Conservation (phyloP, 2,797 vertebrate species). For the Masticophis lateralis region DNA sequence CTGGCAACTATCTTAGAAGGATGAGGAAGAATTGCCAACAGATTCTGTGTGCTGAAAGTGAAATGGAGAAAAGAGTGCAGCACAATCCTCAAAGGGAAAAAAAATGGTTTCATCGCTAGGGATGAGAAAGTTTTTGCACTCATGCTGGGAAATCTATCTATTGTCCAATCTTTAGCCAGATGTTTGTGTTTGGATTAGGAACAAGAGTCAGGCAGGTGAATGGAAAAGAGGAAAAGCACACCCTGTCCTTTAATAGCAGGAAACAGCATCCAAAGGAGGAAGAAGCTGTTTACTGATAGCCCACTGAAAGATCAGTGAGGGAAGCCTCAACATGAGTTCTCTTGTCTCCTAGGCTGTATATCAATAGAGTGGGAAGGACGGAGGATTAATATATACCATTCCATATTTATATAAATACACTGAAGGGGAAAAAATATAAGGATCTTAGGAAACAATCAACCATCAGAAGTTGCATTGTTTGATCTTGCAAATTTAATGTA, state of each 20-base stretch:
- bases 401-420: neutral
- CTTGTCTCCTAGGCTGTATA: rapidly evolving
- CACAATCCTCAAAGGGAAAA: neutral
- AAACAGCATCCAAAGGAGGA: neutral
- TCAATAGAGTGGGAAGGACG: rapidly evolving
- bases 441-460: neutral
- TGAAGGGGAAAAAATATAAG: neutral
- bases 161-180: neutral
- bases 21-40: neutral
- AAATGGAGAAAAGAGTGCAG: rapidly evolving
- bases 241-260: neutral
- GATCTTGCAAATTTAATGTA: neutral
- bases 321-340: rapidly evolving
- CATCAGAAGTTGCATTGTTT: neutral
- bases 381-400: neutral
- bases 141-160: neutral
- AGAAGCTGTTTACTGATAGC: neutral
- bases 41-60: neutral
- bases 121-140: neutral
- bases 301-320: neutral
- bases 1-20: neutral
- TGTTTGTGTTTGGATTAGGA: neutral
- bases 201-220: neutral
- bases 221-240: neutral
- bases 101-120: neutral